Base-by-base conservation (phyloP, 2,888 invertebrate genomes). In the Biston stratarius region DNA sequence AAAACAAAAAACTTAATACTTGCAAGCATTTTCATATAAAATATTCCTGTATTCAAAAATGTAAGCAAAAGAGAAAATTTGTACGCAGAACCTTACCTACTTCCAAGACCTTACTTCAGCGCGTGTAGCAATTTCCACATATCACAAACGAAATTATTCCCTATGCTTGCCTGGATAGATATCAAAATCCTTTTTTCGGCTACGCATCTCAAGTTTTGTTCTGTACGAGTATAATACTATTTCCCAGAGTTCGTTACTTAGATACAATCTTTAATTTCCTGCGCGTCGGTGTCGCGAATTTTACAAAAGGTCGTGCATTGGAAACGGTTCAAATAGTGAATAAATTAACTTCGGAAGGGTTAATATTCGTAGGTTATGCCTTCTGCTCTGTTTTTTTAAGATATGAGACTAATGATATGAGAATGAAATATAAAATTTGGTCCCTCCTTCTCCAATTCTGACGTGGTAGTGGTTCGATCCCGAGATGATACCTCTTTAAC, bases 201-300 rank as follows among this genome's bases (percentile, higher is more conserved):
- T 6, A 5, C 57, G 2, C n/a, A 47, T 58, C 59, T 70, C 71
- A 79, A 81, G 83, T 85, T 83, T 81, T 82, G 79, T 79, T 77
- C 80, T 77, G 77, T 77, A 38, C 38, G 38, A 38, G 38, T 6
- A 82, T 44, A 45, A 84, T 84, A 77, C 81, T 83, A 86, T 82
- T 77, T 77, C 80, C 81, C 83, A 75, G 78, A 85, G 83, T 88
- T 87, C 84, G 87, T 87, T 86, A 87, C 85, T 78, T 68, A 84
- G 91, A 91, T 91, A 90, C 85, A 89, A 91, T 91, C 90, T 90
- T 90, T 91, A 91, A 91, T 91, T 91, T 91, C 90, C 90, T 87
- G 80, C 75, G 77, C 80, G 82, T 83, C 82, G 81, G 77, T 84
- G 85, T 83, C 84, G 81, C 72, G 79, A 78, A 73, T 82, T 81